Base-by-base conservation (phyloP, 2,888 invertebrate genomes). In the Stratiomys singularior region DNA sequence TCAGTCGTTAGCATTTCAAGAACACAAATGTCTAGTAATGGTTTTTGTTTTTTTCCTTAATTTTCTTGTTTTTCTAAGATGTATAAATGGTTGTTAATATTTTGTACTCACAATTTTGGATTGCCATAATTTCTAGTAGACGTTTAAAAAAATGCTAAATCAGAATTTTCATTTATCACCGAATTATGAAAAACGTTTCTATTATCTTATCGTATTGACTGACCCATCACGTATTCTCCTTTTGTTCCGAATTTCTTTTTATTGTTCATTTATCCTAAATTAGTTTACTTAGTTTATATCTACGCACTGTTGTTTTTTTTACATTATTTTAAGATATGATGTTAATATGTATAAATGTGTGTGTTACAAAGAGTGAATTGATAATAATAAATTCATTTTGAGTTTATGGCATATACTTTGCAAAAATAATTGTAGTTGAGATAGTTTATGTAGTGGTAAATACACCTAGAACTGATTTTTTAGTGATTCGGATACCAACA, bases 241-340 rank as follows among this genome's bases (percentile, higher is more conserved):
- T 9, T 21, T 69, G 30, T 18, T 44, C 23, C 44, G 60, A 23
- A 23, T 60, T 60, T 25, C 11, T 69, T 23, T 69, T 69, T 47
- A 18, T 66, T 37, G n/a, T 66, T 66, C 18, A 21, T 1, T 69
- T 69, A 69, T 21, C 69, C 69, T 69, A 69, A 25, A 30, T 46
- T 47, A 23, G 9, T 47, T 21, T 69, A 47, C 69, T 69, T 46
- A 46, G 67, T 69, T 37, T 37, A 46, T 56, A 52, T 58, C 58
- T 72, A 72, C 56, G 56, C 72, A 72, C 11, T 67, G n/a, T n/a
- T n/a, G n/a, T 52, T 56, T 66, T 28, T 76, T 64, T 76, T 76
- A 69, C 77, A 58, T 67, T 52, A 58, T 27, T 44, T 58, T 69
- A 67, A 67, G 77, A 77, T 77, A 77, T 77, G 77, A 77, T 77